phyloP scores from a whole-genome alignment of 1,140 invertebrate genomes.

The Saccostrea echinata region DNA sequence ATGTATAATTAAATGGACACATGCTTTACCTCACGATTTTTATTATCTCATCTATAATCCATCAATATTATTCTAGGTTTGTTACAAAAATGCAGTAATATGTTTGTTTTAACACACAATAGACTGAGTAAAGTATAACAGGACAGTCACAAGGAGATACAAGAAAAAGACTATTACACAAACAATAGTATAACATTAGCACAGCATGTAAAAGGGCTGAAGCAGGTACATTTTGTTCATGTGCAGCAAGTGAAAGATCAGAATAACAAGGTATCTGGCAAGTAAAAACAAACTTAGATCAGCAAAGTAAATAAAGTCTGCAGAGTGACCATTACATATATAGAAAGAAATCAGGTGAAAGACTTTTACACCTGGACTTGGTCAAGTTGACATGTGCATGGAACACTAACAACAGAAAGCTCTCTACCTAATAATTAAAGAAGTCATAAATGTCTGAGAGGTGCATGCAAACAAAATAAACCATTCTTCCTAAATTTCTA shows the following conservation, averaged over 20 bases:
- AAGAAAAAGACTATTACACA: background rate
- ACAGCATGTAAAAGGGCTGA: background rate
- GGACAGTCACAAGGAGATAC: background rate
- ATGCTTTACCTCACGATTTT: background rate
- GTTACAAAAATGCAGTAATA: background rate
- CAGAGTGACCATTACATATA: background rate
- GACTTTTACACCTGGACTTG: conserved; percentile 1
- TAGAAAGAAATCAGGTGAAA: background rate
- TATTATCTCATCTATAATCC: background rate
- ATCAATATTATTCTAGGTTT: background rate
- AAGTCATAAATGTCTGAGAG: conserved; percentile 1
- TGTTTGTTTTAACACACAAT: too few relatives aligned
- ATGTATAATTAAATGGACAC: background rate
- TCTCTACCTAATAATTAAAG: conserved; percentile 28
- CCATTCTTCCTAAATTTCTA: background rate
- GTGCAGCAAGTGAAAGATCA: too few relatives aligned
- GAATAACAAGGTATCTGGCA: background rate
- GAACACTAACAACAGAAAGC: background rate
- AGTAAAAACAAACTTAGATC: background rate
- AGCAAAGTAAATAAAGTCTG: background rate
- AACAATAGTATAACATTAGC: background rate
- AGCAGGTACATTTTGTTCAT: background rate
- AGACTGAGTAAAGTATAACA: background rate
- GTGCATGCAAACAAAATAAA: conserved; percentile 16
- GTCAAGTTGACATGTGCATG: background rate